Percentiles rank a stretch among this genome's conserved stretches.
phyloP scores from a whole-genome alignment of 1,140 invertebrate species.

The Philaenus spumarius region DNA sequence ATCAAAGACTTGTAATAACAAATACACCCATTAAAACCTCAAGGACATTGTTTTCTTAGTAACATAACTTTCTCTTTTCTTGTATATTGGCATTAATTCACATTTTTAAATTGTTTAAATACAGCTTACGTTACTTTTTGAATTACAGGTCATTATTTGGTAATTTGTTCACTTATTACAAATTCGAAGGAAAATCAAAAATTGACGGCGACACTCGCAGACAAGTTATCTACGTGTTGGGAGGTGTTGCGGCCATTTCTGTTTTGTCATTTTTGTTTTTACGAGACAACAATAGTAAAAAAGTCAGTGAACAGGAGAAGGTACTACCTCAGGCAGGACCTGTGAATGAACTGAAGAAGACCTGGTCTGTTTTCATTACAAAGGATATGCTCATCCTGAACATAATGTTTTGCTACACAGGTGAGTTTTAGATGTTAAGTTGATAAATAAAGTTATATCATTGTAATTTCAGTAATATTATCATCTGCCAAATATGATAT shows the following conservation, averaged over 20 bases:
- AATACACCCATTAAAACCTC: no score
- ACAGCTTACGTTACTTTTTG: background rate
- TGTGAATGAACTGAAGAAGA: constrained; percentile 61
- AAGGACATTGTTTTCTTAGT: no score
- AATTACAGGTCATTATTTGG: constrained; percentile 20
- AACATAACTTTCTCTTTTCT: no score
- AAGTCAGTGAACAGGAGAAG: constrained; percentile 43
- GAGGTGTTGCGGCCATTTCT: constrained; percentile 50
- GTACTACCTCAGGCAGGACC: constrained; percentile 43
- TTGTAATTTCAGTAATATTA: no score
- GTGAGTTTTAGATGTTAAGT: no score
- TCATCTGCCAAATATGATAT: no score
- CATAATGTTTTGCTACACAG: constrained; percentile 84
- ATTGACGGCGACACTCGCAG: constrained; percentile 56
- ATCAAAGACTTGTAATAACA: no score
- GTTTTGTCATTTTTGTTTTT: constrained; percentile 58
- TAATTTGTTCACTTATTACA: constrained; percentile 15
- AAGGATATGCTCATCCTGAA: constrained; percentile 78
- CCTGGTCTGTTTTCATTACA: constrained; percentile 68
- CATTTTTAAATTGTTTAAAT: no score
- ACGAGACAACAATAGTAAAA: constrained; percentile 42
- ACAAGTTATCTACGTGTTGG: constrained; percentile 66
- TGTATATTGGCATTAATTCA: background rate
- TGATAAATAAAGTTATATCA: no score
- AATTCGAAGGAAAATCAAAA: constrained; percentile 17